These are phyloP conservation scores for Esox masquinongy DNA, from an alignment of 2,797 vertebrate species.

Conservation along the genomic window DNA sequence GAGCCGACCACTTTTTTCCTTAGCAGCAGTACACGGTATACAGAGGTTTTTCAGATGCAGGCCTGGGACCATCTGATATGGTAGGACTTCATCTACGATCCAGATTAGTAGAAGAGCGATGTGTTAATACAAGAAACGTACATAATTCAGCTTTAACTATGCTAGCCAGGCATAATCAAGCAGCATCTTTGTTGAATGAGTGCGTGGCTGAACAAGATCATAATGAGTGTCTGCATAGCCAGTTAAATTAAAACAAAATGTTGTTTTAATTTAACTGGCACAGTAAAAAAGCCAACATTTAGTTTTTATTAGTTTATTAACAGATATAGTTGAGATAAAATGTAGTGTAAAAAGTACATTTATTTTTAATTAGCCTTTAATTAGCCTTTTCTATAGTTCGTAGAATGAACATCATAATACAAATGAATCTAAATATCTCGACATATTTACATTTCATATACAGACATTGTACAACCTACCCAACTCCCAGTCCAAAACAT, in stretches of 20 bases:
- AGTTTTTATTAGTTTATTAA: background rate
- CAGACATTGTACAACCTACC: constrained; percentile 23
- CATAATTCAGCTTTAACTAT: no score
- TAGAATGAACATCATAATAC: constrained; percentile 11
- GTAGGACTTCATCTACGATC: no score
- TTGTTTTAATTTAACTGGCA: no score
- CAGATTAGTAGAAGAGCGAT: no score
- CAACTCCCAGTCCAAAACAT: background rate
- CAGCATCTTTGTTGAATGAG: background rate
- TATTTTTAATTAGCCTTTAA: background rate
- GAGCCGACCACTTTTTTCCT: no score
- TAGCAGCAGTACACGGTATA: no score
- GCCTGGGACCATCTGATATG: no score
- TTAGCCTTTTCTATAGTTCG: background rate
- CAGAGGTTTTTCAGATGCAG: no score
- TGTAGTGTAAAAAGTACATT: background rate
- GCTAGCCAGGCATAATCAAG: no score
- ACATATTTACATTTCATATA: constrained; percentile 38
- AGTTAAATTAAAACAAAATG: background rate
- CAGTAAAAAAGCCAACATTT: no score
- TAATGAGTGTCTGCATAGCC: background rate
- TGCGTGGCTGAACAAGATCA: background rate
- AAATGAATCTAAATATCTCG: background rate
- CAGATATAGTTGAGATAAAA: background rate
- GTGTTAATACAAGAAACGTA: no score